A percentile compares a stretch with the other conserved stretches of the same genome.
Conservation (phyloP, 1,140 invertebrate genomes). For the Brachionus asplanchnoidis region DNA sequence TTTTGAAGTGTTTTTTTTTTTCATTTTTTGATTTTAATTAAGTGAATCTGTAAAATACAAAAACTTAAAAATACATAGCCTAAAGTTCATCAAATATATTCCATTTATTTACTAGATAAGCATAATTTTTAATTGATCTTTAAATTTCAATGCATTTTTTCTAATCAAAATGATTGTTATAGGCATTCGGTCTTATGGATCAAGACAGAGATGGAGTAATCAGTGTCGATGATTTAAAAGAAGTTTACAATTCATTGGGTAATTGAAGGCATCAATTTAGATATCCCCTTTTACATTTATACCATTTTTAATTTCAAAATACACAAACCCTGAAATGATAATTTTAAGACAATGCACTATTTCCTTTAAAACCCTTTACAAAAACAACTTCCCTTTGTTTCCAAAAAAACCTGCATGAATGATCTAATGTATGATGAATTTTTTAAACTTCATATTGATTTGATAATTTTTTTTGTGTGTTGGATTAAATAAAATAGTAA, state of each 20-base stretch:
- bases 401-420: too few species aligned
- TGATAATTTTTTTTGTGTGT: too few species aligned
- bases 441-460: too few species aligned
- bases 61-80: background rate
- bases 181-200: conserved; percentile 97
- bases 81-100: too few species aligned
- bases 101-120: background rate
- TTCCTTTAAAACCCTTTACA: background rate
- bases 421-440: too few species aligned
- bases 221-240: conserved; percentile 86
- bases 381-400: too few species aligned
- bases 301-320: background rate
- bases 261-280: conserved; percentile 42
- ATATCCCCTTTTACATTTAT: background rate
- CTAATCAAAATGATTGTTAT: conserved; percentile 72
- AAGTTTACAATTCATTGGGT: conserved; percentile 89
- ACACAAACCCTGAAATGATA: background rate
- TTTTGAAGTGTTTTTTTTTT: background rate
- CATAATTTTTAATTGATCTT: background rate
- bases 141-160: background rate
- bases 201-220: conserved; percentile 96
- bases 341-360: background rate
- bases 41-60: background rate
- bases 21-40: background rate
- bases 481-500: too few species aligned